Evolutionary conservation across 2,113 vertebrate genomes (phyloP).

Genomic region (Phyllostomus discolor): DNA sequence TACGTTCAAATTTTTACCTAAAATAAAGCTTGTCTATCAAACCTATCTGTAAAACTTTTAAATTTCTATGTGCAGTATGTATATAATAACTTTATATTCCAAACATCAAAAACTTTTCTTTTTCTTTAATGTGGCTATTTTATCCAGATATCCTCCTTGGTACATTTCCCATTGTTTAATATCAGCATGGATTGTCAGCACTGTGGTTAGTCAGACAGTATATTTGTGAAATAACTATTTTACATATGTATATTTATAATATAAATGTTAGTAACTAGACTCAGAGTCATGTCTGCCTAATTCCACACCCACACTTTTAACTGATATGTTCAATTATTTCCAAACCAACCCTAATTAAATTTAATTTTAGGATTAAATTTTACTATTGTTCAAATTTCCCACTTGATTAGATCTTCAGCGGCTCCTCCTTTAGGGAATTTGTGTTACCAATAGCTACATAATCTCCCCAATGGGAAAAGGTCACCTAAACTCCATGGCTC

Average conservation of each 20-base stretch:
- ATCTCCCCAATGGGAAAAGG: neutral
- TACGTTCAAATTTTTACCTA: neutral
- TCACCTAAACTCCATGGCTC: neutral
- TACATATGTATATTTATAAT: neutral
- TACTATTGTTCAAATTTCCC: neutral
- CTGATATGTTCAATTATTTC: neutral
- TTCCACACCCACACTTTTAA: neutral
- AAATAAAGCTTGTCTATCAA: neutral
- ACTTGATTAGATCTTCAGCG: neutral
- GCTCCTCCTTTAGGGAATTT: neutral
- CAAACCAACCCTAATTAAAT: neutral
- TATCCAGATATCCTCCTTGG: neutral
- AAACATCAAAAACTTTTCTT: neutral
- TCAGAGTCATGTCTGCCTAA: neutral
- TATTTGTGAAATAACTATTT: conserved; percentile 18
- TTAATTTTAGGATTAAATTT: neutral
- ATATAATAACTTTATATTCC: neutral
- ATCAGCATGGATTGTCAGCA: neutral
- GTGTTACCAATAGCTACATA: neutral
- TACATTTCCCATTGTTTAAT: neutral
- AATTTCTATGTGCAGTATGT: neutral
- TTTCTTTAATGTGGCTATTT: conserved; percentile 11
- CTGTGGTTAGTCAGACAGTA: neutral
- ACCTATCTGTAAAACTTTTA: neutral
- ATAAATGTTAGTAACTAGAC: neutral